Conservation (phyloP, 2,888 invertebrate species). For the Lasioglossum figueresi region DNA sequence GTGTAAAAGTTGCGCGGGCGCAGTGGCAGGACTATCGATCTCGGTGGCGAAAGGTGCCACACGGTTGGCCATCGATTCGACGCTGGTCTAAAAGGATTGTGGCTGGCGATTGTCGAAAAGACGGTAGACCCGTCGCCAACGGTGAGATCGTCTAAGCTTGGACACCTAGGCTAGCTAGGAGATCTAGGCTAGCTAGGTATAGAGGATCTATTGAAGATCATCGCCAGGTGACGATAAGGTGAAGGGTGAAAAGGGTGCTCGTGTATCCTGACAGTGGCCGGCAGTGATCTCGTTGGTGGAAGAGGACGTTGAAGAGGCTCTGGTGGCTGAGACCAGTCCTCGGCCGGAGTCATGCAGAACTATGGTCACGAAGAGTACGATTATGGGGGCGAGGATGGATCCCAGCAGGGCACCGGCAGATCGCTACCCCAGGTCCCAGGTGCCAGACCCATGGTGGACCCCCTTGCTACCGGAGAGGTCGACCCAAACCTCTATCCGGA, state of each 20-base stretch:
- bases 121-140: constrained; percentile 18
- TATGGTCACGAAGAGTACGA: constrained; percentile 78
- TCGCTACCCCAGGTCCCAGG: constrained; percentile 77
- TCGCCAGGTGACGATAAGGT: background rate
- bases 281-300: constrained; percentile 6
- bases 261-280: background rate
- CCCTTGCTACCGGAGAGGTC: constrained; percentile 93
- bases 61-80: constrained; percentile 80
- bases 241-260: constrained; percentile 1
- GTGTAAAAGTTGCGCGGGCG: constrained; percentile 75
- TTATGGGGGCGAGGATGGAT: constrained; percentile 57
- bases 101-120: constrained; percentile 57
- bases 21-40: constrained; percentile 79
- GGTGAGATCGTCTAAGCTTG: background rate
- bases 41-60: constrained; percentile 76
- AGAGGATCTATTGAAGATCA: background rate
- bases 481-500: constrained; percentile 93
- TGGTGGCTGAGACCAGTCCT: background rate
- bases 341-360: constrained; percentile 76
- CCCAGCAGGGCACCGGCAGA: constrained; percentile 53
- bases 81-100: constrained; percentile 75
- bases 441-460: constrained; percentile 91
- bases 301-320: background rate
- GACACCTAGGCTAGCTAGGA: background rate
- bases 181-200: background rate